A percentile compares a stretch with the other conserved stretches of the same genome.
Evolutionary conservation across 2,113 vertebrate genomes (phyloP).

Genomic region (Pygathrix nemaeus): DNA sequence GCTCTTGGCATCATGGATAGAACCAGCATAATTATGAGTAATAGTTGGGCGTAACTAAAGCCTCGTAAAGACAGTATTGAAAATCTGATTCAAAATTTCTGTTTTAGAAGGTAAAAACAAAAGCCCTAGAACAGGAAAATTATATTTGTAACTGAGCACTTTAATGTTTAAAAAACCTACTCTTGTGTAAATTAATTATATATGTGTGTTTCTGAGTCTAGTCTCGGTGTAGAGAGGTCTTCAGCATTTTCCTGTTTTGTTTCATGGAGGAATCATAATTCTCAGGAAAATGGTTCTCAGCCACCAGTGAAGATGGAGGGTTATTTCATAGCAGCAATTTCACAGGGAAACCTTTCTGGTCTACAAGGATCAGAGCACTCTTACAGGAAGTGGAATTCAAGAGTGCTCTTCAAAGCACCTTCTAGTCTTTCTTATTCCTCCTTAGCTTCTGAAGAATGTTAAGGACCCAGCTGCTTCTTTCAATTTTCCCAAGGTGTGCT

Average conservation of each 20-base stretch:
- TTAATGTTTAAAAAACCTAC: not conserved
- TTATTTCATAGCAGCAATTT: constrained; percentile 49
- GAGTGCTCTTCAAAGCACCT: constrained; percentile 68
- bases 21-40: constrained; percentile 52
- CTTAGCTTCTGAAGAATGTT: constrained; percentile 56
- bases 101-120: constrained; percentile 18
- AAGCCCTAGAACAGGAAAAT: not conserved
- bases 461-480: constrained; percentile 47
- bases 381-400: constrained; percentile 63
- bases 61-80: not conserved
- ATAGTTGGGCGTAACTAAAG: constrained; percentile 26
- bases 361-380: constrained; percentile 47
- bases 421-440: constrained; percentile 52
- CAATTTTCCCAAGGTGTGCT: constrained; percentile 27
- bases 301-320: constrained; percentile 22
- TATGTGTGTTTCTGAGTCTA: not conserved
- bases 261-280: not conserved
- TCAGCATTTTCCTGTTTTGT: not conserved
- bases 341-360: constrained; percentile 44
- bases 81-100: not conserved
- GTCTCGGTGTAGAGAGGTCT: not conserved
- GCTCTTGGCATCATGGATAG: not conserved
- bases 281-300: not conserved
- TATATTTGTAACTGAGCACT: not conserved
- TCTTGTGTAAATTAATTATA: not conserved